Evolutionary conservation across 2,797 vertebrate species (phyloP).

Genomic region (Gallinago stenura): DNA sequence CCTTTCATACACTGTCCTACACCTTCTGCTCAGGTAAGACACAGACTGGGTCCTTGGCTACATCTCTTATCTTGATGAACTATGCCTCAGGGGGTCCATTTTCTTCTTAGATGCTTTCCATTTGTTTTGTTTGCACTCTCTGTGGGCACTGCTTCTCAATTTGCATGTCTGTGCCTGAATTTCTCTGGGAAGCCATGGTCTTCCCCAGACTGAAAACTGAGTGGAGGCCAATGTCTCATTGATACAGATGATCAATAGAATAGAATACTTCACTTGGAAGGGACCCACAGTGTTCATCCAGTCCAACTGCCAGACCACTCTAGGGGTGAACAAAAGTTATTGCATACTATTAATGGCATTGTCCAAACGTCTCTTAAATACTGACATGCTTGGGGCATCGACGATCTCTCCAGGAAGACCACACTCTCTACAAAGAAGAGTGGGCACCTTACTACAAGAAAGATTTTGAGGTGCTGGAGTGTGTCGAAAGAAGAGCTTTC

Average conservation of each 20-base stretch:
- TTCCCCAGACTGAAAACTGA: neutral
- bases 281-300: neutral
- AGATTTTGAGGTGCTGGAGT: neutral
- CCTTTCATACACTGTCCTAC: rapidly evolving
- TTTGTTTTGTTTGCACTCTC: neutral
- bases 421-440: neutral
- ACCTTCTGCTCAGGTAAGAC: neutral
- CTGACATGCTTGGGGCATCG: rapidly evolving
- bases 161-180: neutral
- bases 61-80: neutral
- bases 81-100: neutral
- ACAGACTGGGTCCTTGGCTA: neutral
- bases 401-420: neutral
- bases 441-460: neutral
- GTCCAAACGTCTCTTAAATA: neutral
- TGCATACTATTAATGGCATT: neutral
- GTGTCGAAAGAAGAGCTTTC: neutral
- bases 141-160: neutral
- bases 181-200: neutral
- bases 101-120: neutral
- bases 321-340: neutral
- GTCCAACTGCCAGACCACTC: neutral
- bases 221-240: neutral
- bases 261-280: neutral
- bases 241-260: neutral